Conservation (phyloP, 2,797 vertebrate species). For the Rhyacichthys aspro region DNA sequence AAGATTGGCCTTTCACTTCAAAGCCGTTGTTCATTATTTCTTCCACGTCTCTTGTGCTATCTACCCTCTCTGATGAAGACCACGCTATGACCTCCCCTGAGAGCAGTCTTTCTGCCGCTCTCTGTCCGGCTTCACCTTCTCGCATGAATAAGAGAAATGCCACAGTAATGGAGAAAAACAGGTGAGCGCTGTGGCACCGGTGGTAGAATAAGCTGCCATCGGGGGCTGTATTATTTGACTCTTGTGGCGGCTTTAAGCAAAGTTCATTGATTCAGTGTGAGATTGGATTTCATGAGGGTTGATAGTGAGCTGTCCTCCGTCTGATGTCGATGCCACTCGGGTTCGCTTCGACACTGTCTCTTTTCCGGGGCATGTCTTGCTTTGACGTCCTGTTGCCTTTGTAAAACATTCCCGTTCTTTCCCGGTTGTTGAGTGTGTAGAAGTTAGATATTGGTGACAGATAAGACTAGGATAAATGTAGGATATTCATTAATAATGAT, state of each 20-base stretch:
- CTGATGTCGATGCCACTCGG: constrained; percentile 18
- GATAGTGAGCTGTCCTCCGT: constrained; percentile 21
- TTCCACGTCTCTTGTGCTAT: constrained; percentile 25
- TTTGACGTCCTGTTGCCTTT: constrained; percentile 13
- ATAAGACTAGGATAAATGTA: constrained; percentile 44
- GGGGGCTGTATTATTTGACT: constrained; percentile 25
- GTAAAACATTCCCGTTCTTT: constrained; percentile 15
- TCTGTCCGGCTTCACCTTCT: constrained; percentile 18
- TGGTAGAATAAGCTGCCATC: constrained; percentile 19
- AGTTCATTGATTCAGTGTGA: constrained; percentile 46
- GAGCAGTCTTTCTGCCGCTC: constrained; percentile 14
- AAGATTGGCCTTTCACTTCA: constrained; percentile 48
- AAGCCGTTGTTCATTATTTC: constrained; percentile 52
- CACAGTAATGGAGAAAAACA: constrained; percentile 17
- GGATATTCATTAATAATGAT: constrained; percentile 42
- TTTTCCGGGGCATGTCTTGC: constrained; percentile 14
- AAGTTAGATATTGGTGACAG: constrained; percentile 32
- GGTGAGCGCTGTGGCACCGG: constrained; percentile 4
- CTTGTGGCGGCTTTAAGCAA: constrained; percentile 22
- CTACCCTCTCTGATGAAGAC: constrained; percentile 25
- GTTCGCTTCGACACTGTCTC: constrained; percentile 4
- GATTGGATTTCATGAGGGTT: constrained; percentile 28
- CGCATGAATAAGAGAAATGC: constrained; percentile 45
- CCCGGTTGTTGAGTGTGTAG: constrained; percentile 17
- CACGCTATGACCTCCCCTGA: constrained; percentile 34